Base-by-base conservation (phyloP, 2,797 vertebrate species). In the Oryzias sinensis region DNA sequence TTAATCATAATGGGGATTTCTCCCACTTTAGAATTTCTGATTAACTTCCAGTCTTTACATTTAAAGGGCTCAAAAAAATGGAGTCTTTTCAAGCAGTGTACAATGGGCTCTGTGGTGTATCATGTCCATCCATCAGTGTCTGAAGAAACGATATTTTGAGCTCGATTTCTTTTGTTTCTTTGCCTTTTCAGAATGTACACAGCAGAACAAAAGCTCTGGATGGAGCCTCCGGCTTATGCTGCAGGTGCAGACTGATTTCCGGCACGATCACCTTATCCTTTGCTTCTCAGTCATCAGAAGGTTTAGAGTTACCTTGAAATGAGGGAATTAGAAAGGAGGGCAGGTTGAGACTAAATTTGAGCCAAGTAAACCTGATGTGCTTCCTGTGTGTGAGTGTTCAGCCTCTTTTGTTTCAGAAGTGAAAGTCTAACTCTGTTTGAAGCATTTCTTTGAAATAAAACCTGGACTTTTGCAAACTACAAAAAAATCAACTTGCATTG, bases 181-280 rank as follows among this genome's bases (percentile, higher is more conserved):
- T 37, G 33, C 9, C 63, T 49, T 37, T 57, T 61, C 48, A 24
- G 62, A 45, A 62, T 53, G 57, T 45, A 9, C 13, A 45, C 53
- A 56, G 59, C 44, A 50, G 64, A 24, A 48, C 62, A 60, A 72
- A 62, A 64, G 27, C 51, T 60, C 44, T 59, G 56, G 56, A 70
- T 64, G 55, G 65, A 68, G 81, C 54, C 72, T 57, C 65, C 33
- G 68, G 65, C 45, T 73, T 67, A 68, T 72, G 66, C 25, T 45
- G 72, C 85, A 89, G 84, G 83, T 87, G 86, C 59, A 72, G 76
- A 82, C 43, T 17, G 56, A 79, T 68, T 74, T 80, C 69, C 72
- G 75, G 68, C 76, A 70, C 43, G 70, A 27, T 41, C 53, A 18
- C 73, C 42, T 44, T 5, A n/a, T 76, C 40, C 65, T 74, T 74